Conservation (phyloP, 2,113 vertebrate species). For the Arvicanthis niloticus region DNA sequence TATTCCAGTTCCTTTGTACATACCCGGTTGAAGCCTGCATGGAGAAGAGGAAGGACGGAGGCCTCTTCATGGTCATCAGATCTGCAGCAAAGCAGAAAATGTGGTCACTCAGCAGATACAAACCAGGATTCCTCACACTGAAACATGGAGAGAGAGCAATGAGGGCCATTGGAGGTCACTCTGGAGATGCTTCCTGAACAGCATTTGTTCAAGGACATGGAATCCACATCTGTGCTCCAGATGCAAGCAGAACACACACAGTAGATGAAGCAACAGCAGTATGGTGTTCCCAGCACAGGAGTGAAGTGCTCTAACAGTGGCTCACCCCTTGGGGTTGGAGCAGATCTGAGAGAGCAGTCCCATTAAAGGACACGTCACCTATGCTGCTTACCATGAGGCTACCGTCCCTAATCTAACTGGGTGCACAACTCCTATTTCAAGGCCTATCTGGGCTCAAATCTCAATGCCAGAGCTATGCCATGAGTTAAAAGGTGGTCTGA, state of each 20-base stretch:
- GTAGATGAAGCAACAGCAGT: neutral
- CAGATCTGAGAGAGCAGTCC: neutral
- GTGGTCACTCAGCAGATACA: constrained; percentile 57
- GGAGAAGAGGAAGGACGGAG: constrained; percentile 95
- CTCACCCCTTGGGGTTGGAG: neutral
- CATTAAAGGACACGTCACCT: fast-evolving
- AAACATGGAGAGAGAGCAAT: neutral
- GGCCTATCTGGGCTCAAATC: neutral
- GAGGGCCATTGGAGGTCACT: neutral
- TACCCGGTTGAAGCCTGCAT: constrained; percentile 96
- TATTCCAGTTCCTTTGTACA: constrained; percentile 67
- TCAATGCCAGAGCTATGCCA: neutral
- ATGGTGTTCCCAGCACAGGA: fast-evolving
- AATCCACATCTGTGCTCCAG: neutral
- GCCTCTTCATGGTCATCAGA: constrained; percentile 92
- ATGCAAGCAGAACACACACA: neutral
- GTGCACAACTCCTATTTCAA: neutral
- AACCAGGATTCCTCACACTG: constrained; percentile 54
- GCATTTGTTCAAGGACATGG: neutral
- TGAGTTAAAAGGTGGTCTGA: neutral
- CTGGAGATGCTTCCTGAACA: neutral
- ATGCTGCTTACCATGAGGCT: neutral
- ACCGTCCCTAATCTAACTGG: neutral
- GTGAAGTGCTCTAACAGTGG: no score
- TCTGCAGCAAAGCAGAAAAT: constrained; percentile 87